Conservation (phyloP, 2,888 invertebrate genomes). For the Pyrgus malvae region DNA sequence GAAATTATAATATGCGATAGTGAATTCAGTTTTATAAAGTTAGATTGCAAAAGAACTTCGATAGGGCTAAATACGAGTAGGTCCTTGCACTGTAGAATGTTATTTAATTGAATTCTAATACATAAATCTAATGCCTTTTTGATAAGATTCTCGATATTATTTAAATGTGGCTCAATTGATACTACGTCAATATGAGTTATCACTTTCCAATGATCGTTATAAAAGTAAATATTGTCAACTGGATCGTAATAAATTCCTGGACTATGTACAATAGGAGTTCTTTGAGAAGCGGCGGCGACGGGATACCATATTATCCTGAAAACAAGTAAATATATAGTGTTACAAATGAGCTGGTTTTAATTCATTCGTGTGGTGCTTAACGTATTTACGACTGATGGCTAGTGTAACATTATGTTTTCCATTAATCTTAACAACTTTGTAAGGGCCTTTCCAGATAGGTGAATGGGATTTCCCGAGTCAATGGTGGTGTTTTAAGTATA, state of each 20-base stretch:
- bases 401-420: slow-evolving; percentile 13
- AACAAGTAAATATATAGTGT: too few species aligned
- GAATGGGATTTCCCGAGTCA: slow-evolving; percentile 27
- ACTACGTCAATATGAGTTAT: not conserved
- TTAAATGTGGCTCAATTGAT: not conserved
- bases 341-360: slow-evolving; percentile 27
- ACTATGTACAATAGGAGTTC: slow-evolving; percentile 15
- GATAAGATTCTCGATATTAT: slow-evolving; percentile 1
- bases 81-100: too few species aligned
- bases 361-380: slow-evolving; percentile 20
- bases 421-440: slow-evolving; percentile 24
- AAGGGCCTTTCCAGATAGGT: slow-evolving; percentile 31
- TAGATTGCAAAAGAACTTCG: slow-evolving; percentile 22
- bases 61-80: slow-evolving; percentile 25
- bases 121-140: not conserved
- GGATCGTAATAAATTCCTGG: slow-evolving; percentile 22
- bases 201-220: slow-evolving; percentile 19
- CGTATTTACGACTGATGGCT: slow-evolving; percentile 5
- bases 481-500: slow-evolving; percentile 11
- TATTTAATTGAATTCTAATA: too few species aligned
- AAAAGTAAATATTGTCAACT: slow-evolving; percentile 1
- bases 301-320: slow-evolving; percentile 2
- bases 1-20: slow-evolving; percentile 20
- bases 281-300: too few species aligned
- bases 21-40: slow-evolving; percentile 12